Percentiles rank a stretch among this genome's conserved stretches.
Evolutionary conservation across 2,113 vertebrate genomes (phyloP).

Genomic region (Brienomyrus brachyistius): DNA sequence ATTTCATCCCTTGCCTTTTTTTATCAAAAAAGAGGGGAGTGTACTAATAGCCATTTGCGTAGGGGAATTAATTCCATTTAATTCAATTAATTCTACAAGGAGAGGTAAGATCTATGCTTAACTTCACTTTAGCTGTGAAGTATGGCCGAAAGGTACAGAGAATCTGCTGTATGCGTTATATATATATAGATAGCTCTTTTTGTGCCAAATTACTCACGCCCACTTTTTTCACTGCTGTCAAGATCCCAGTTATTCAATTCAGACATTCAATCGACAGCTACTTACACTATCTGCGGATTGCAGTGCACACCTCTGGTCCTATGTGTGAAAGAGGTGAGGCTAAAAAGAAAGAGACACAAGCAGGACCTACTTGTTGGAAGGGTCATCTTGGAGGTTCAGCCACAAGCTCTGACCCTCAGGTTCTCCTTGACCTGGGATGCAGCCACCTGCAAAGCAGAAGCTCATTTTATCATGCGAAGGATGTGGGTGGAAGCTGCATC

Average conservation of each 20-base stretch:
- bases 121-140: background rate
- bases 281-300: background rate
- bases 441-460: constrained; percentile 64
- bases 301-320: background rate
- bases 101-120: background rate
- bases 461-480: background rate
- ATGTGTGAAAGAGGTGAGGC: too few species aligned
- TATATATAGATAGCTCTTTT: background rate
- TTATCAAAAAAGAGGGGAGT: background rate
- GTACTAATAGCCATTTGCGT: background rate
- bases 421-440: constrained; percentile 83
- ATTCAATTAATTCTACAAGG: background rate
- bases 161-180: background rate
- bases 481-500: too few species aligned
- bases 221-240: background rate
- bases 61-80: background rate
- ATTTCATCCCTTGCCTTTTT: background rate
- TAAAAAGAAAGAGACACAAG: background rate
- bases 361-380: constrained; percentile 70
- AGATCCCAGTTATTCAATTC: background rate
- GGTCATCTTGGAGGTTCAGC: constrained; percentile 80
- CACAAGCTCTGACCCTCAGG: constrained; percentile 81
- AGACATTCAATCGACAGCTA: background rate
- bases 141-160: background rate
- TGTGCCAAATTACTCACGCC: background rate